Conservation (phyloP, 2,888 invertebrate species). For the Sminthurides aquaticus region DNA sequence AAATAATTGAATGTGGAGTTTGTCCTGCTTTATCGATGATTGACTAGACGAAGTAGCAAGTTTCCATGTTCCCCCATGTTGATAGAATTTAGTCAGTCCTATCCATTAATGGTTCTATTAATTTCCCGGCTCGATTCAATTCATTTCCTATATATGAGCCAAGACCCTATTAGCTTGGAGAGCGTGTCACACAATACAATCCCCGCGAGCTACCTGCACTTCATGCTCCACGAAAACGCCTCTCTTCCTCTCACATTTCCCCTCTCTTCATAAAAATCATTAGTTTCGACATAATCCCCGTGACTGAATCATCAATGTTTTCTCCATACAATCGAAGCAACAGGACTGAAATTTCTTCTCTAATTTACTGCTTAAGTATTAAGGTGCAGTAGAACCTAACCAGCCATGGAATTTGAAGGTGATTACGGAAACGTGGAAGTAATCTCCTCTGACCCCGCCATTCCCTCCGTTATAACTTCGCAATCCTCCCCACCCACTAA, state of each 20-base stretch:
- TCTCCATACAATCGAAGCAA: too few species aligned
- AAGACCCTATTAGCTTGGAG: too few species aligned
- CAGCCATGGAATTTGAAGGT: not conserved
- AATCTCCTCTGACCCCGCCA: not conserved
- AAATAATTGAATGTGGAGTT: not conserved
- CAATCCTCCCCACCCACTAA: constrained; percentile 6
- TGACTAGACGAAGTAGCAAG: too few species aligned
- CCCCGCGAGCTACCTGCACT: too few species aligned
- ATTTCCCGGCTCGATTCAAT: constrained; percentile 22
- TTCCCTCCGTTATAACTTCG: not conserved
- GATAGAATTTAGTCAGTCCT: constrained; percentile 1
- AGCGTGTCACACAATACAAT: too few species aligned
- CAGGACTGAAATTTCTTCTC: not conserved
- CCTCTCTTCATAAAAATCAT: too few species aligned
- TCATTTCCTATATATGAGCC: constrained; percentile 6
- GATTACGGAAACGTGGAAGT: not conserved
- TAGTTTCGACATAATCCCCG: too few species aligned
- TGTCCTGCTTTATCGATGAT: too few species aligned
- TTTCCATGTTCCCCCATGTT: too few species aligned
- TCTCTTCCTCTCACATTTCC: not conserved
- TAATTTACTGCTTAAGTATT: not conserved
- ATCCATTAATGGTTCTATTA: constrained; percentile 21
- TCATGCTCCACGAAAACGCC: not conserved
- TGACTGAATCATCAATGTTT: too few species aligned
- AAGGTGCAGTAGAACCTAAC: not conserved